Evolutionary conservation across 2,113 vertebrate species (phyloP).

Genomic region (Benitochromis conjunctus): DNA sequence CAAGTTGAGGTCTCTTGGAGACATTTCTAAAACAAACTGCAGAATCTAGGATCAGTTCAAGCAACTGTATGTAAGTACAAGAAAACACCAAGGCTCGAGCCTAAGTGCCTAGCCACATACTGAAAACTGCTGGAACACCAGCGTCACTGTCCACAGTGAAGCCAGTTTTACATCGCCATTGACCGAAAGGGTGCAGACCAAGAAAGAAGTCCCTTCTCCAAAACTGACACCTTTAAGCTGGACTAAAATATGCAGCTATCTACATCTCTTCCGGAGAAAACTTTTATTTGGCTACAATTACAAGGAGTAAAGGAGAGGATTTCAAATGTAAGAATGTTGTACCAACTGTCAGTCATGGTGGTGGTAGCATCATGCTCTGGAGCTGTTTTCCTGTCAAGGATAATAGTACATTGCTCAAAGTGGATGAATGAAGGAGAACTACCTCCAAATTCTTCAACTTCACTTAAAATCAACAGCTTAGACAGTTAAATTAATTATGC

Average conservation of each 20-base stretch:
- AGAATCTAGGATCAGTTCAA: background rate
- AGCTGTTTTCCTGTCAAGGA: background rate
- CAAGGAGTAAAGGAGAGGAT: background rate
- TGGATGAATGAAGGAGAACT: background rate
- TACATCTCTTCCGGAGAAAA: background rate
- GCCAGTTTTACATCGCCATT: background rate
- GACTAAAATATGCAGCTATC: background rate
- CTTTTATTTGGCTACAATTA: background rate
- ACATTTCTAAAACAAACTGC: background rate
- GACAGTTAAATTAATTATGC: background rate
- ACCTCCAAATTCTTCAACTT: background rate
- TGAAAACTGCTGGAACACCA: background rate
- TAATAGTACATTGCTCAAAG: background rate
- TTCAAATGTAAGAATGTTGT: background rate
- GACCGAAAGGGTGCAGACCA: background rate
- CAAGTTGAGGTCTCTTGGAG: rapidly evolving
- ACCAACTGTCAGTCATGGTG: background rate
- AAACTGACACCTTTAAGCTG: background rate
- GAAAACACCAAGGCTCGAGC: background rate
- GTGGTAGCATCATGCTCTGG: background rate
- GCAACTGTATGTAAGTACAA: background rate
- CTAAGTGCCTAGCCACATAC: background rate
- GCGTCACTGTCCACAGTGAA: background rate
- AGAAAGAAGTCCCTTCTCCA: background rate
- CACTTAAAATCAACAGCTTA: background rate